phyloP scores from a whole-genome alignment of 2,113 vertebrate genomes.

The Phoenicopterus ruber region DNA sequence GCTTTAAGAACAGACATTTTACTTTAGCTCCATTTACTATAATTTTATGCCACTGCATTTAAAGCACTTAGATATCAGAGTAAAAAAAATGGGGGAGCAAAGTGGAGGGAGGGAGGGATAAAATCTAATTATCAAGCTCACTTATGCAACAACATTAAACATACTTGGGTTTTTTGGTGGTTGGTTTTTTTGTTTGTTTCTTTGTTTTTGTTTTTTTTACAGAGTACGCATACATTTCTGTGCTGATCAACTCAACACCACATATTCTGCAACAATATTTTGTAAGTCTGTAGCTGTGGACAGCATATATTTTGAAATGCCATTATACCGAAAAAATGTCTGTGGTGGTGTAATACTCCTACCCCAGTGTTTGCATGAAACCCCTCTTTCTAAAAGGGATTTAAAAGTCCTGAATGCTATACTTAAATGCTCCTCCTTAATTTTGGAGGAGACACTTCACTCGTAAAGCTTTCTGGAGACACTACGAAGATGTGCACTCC shows the following conservation, averaged over 20 bases:
- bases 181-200: too few species aligned
- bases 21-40: background rate
- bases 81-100: background rate
- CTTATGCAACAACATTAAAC: background rate
- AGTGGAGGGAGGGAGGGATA: background rate
- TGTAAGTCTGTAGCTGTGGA: background rate
- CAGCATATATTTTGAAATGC: background rate
- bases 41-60: background rate
- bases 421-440: background rate
- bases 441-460: background rate
- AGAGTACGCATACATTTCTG: background rate
- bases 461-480: background rate
- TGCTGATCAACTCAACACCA: background rate
- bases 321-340: background rate
- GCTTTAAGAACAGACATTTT: background rate
- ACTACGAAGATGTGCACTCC: background rate
- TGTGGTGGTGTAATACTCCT: background rate
- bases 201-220: too few species aligned
- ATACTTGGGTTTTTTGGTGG: background rate
- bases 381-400: background rate
- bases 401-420: background rate
- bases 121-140: background rate
- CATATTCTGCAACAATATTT: background rate
- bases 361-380: background rate
- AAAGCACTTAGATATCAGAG: background rate